Conservation (phyloP, 1,140 invertebrate genomes). For the Bombus balteatus region DNA sequence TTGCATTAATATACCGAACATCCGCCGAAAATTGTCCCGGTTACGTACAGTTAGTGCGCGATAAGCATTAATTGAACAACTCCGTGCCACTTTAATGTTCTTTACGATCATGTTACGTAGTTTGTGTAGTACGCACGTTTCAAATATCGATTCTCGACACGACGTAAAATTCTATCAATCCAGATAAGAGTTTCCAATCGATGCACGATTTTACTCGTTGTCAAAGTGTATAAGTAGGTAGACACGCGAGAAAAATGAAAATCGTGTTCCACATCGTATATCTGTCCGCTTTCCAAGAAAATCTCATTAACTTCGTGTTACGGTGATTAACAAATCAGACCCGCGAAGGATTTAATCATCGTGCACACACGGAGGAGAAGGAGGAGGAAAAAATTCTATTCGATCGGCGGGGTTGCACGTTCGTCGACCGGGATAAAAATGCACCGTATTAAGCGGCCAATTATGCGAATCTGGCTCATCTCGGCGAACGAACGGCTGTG, state of each 20-base stretch:
- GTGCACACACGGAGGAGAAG: not conserved
- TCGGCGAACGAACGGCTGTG: constrained; percentile 42
- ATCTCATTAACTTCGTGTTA: constrained; percentile 14
- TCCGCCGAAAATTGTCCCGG: constrained; percentile 31
- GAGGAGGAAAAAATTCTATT: constrained; percentile 1
- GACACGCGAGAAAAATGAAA: not conserved
- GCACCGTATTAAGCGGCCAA: constrained; percentile 54
- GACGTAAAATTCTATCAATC: not conserved
- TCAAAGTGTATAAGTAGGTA: not conserved
- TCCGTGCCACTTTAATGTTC: not conserved
- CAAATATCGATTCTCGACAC: not conserved
- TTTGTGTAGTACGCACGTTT: not conserved
- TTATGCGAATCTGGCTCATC: constrained; percentile 59
- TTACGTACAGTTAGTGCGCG: constrained; percentile 18
- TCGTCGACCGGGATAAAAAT: not conserved
- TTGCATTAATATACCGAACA: constrained; percentile 40
- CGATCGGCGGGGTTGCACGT: not conserved
- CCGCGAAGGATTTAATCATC: constrained; percentile 5
- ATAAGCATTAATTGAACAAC: constrained; percentile 44
- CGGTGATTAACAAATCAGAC: constrained; percentile 24
- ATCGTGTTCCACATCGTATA: not conserved
- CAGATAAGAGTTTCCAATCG: not conserved
- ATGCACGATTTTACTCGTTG: not conserved
- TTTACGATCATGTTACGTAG: not conserved
- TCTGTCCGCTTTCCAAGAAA: not conserved